Conservation (phyloP, 2,797 vertebrate genomes). For the Podargus strigoides region DNA sequence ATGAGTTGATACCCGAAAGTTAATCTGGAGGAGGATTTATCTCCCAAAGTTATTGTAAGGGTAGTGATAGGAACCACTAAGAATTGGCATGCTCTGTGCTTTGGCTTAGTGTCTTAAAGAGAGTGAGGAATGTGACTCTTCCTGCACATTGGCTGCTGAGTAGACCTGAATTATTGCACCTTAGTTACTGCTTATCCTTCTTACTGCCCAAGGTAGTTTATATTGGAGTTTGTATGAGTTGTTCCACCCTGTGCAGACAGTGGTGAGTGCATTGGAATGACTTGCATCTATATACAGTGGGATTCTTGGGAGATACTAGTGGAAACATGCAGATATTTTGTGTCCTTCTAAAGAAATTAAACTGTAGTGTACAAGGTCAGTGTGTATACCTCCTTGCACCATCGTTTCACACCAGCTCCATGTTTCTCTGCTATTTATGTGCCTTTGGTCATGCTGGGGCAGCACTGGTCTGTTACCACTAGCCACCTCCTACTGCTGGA, state of each 20-base stretch:
- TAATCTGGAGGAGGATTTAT: not conserved
- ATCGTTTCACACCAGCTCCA: not conserved
- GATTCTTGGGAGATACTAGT: not conserved
- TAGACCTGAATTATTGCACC: not conserved
- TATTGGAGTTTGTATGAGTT: not conserved
- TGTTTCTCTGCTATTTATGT: not conserved
- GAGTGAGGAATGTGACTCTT: not conserved
- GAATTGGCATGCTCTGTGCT: not conserved
- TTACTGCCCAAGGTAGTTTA: not conserved
- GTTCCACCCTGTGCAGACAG: not conserved
- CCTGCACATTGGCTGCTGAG: not conserved
- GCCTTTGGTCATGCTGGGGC: not conserved
- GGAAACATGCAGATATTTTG: not conserved
- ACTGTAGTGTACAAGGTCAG: accelerated
- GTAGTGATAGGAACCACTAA: not conserved
- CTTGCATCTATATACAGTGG: not conserved
- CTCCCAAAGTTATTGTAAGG: not conserved
- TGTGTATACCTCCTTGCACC: not conserved
- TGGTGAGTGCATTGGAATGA: not conserved
- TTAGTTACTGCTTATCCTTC: not conserved
- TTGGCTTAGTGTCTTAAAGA: not conserved
- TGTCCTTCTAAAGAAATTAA: not conserved
- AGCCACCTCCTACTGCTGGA: not conserved
- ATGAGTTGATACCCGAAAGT: not conserved
- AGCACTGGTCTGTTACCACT: not conserved